These are phyloP conservation scores for Pedicia rivosa DNA, from an alignment of 2,888 invertebrate species.

Conservation along the genomic window DNA sequence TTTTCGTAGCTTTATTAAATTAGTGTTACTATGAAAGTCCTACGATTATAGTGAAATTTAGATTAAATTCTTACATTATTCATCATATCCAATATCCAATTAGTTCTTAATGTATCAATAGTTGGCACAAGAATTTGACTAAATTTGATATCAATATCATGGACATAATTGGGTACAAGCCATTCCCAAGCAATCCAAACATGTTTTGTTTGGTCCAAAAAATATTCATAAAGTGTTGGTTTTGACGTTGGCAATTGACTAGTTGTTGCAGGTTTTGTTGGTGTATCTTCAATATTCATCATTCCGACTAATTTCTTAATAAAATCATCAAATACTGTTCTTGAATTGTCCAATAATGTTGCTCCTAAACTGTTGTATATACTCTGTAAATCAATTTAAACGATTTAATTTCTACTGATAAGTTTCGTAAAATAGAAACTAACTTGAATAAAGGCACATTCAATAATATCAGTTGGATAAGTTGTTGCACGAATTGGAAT, in stretches of 20 bases:
- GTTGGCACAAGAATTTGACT: slow-evolving; percentile 81
- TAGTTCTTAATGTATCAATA: slow-evolving; percentile 67
- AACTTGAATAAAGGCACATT: slow-evolving; percentile 53
- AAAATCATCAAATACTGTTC: slow-evolving; percentile 60
- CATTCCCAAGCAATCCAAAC: slow-evolving; percentile 78
- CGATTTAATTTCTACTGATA: background rate
- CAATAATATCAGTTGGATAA: slow-evolving; percentile 40
- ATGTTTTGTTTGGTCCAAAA: slow-evolving; percentile 45
- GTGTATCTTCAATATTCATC: slow-evolving; percentile 47
- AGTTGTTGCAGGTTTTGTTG: slow-evolving; percentile 43
- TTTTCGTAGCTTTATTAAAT: slow-evolving; percentile 1
- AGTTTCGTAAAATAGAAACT: slow-evolving; percentile 1
- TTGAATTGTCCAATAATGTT: slow-evolving; percentile 48
- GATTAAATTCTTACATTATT: slow-evolving; percentile 37
- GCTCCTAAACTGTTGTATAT: slow-evolving; percentile 80
- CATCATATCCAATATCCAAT: slow-evolving; percentile 64
- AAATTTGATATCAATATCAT: slow-evolving; percentile 51
- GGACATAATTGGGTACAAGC: slow-evolving; percentile 59
- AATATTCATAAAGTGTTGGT: slow-evolving; percentile 68
- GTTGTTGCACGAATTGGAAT: slow-evolving; percentile 35
- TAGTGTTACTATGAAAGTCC: background rate
- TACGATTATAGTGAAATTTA: background rate
- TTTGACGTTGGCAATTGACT: slow-evolving; percentile 58
- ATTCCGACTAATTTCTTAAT: slow-evolving; percentile 59
- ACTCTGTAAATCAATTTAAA: slow-evolving; percentile 35